Evolutionary conservation across 2,888 invertebrate species (phyloP), one percentile per base, ranked within the genome.

Genomic region (Lithosia quadra): DNA sequence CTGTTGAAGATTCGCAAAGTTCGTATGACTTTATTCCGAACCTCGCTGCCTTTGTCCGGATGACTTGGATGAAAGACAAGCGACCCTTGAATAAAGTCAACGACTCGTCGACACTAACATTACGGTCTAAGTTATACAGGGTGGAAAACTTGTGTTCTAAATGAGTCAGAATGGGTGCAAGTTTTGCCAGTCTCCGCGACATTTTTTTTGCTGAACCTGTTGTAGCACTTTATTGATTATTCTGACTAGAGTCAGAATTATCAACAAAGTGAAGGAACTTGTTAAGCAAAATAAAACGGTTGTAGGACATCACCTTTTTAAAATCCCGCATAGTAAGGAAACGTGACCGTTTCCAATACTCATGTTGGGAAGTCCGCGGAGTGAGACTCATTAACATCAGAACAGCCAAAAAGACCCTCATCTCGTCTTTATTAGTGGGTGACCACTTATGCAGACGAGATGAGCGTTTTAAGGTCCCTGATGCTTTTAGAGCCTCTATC

Each of bases 21-120:
- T 82, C 80, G 56, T 63, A 63, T 2, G 77, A 77, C n/a, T 81
- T 80, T 2, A 80, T 79, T 0, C 77, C 75, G 43, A 77, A 73
- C 34, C 69, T 72, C 0, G 73, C 73, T 62, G 75, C 59, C 68
- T 81, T 78, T n/a, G 76, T 62, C 33, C 71, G 55, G 57, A 77
- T 77, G 15, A 63, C 59, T 24, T 77, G 77, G 33, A 68, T 59
- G 76, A 76, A 80, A 24, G 75, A 72, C 63, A 78, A 63, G 9
- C 72, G 72, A 15, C 75, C 80, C 69, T 79, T 79, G 65, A 69
- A 79, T 60, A 80, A 68, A 33, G 76, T 75, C 74, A 80, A 71
- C 57, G 80, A 77, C 74, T 82, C 80, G 33, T 77, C 74, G n/a
- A 81, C 76, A 4, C 64, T 43, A 1, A 80, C 36, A 4, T 76